phyloP scores from a whole-genome alignment of 2,888 invertebrate species.

The Rambutsinella grinnellia region DNA sequence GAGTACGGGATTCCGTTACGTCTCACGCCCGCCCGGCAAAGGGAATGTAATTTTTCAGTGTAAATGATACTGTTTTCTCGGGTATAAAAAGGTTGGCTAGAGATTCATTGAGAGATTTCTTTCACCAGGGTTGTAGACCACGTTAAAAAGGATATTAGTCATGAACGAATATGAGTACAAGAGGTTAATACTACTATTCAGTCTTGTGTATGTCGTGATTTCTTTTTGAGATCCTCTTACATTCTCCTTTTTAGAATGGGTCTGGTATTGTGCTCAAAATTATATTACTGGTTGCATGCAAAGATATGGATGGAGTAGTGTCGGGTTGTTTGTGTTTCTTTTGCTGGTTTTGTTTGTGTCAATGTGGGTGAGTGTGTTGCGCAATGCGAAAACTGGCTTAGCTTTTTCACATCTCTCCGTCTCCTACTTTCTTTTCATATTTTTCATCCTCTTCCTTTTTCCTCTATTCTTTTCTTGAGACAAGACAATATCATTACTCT shows the following conservation, averaged over 20 bases:
- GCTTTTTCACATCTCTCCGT: background rate
- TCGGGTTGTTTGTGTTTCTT: background rate
- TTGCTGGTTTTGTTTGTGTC: slow-evolving; percentile 3
- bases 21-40: no score
- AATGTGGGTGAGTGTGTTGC: slow-evolving; percentile 25
- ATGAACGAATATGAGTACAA: background rate
- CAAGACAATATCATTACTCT: slow-evolving; percentile 42
- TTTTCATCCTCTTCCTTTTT: slow-evolving; percentile 4
- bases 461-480: background rate
- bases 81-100: background rate
- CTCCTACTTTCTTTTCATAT: background rate
- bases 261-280: background rate
- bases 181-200: background rate
- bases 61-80: background rate
- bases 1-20: no score
- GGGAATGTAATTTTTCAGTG: background rate
- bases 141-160: slow-evolving; percentile 2
- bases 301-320: background rate
- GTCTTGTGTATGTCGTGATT: slow-evolving; percentile 20
- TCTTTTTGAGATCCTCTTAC: slow-evolving; percentile 27
- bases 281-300: background rate
- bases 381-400: slow-evolving; percentile 54
- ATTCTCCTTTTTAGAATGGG: slow-evolving; percentile 16
- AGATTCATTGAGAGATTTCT: background rate
- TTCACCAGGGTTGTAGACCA: background rate